Base-by-base conservation (phyloP, 2,888 invertebrate species). In the Cecidostiba fungosa region DNA sequence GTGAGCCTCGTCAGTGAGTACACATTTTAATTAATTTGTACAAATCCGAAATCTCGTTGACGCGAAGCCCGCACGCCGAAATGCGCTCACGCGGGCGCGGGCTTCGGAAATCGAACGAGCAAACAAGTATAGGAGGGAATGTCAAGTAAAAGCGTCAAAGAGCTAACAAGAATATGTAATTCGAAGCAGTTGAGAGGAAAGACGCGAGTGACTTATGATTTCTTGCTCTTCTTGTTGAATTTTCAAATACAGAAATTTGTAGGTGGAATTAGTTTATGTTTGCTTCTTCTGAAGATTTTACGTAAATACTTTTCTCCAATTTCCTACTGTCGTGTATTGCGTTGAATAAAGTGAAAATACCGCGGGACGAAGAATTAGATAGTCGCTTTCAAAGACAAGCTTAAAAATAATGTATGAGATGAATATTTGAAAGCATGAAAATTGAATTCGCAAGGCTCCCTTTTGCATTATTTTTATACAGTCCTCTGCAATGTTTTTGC, bases 21-120 rank as follows among this genome's bases (percentile, higher is more conserved):
- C 54, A 66, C 70, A 50, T n/a, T 26, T 84, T 84, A 79, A 79
- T 79, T 73, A 84, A 73, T 84, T 59, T 66, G 72, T 79, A 66
- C 84, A 36, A 69, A 74, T 74, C 50, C 59, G n/a, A 80, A 77
- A 66, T 78, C 77, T n/a, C 26, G 36, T 36, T 8, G 23, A 23
- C 6, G 59, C 26, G 19, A 32, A 16, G 26, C n/a, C 72, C 4
- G 36, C 1, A 23, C 62, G n/a, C 12, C 29, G 26, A n/a, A 23
- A n/a, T n/a, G 8, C 23, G n/a, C 12, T 39, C 0, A 16, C 50
- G 23, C 50, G 16, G 1, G 23, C 50, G 23, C 50, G 16, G 1
- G 23, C 79, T 43, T 39, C 39, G 36, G 69, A 69, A 78, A 66
- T 69, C 69, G 36, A 54, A 73, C 26, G 47, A 26, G 29, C 62